A percentile compares a stretch with the other conserved stretches of the same genome.
Evolutionary conservation across 1,140 invertebrate genomes (phyloP).

Genomic region (Drosophila parvula): DNA sequence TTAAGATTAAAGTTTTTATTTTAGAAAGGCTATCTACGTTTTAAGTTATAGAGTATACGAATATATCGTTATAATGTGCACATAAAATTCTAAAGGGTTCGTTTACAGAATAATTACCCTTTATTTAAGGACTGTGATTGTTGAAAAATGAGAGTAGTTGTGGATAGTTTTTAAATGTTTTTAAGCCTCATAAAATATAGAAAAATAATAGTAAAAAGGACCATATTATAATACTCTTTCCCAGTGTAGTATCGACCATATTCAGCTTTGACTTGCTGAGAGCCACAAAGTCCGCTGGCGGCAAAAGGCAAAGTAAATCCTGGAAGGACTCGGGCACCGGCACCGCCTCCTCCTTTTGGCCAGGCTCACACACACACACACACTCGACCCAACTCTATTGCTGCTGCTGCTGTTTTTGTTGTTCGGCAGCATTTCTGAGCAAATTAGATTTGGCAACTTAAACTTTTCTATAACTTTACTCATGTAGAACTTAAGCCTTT

Average conservation of each 20-base stretch:
- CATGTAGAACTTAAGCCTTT: conserved; percentile 78
- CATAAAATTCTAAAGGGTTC: too few species aligned
- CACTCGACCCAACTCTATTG: conserved; percentile 21
- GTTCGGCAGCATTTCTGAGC: conserved; percentile 60
- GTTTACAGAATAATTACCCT: too few species aligned
- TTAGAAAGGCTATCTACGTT: too few species aligned
- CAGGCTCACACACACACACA: conserved; percentile 20
- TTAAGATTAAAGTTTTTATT: too few species aligned
- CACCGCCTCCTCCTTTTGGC: conserved; percentile 31
- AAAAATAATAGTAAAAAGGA: too few species aligned
- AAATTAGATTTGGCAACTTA: conserved; percentile 74
- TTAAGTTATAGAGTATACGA: too few species aligned
- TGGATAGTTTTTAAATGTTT: too few species aligned
- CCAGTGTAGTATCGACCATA: conserved; percentile 13
- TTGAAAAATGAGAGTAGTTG: too few species aligned
- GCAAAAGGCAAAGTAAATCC: conserved; percentile 58
- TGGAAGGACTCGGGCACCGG: conserved; percentile 8
- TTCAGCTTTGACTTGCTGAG: conserved; percentile 39
- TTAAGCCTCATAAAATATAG: too few species aligned
- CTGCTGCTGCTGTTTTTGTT: conserved; percentile 45
- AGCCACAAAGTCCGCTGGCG: conserved; percentile 54
- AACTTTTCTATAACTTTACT: conserved; percentile 78
- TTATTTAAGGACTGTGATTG: too few species aligned
- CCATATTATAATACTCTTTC: background rate
- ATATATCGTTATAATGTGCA: too few species aligned